Evolutionary conservation across 2,113 vertebrate genomes (phyloP).

Genomic region (Vimba vimba): DNA sequence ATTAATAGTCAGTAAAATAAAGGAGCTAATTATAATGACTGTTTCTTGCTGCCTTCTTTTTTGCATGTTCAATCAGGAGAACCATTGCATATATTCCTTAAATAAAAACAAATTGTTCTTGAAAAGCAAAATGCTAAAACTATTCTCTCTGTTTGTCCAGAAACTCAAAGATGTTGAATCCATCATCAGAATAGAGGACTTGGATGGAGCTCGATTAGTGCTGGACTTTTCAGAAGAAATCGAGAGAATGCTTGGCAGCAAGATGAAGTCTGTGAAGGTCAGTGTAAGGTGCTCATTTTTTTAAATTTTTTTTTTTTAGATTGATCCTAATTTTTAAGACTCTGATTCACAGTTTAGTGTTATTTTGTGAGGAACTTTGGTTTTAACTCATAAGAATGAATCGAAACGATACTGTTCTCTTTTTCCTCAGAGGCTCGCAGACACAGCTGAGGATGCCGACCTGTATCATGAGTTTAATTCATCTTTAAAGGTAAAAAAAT

Average conservation of each 20-base stretch:
- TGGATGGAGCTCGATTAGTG: constrained; percentile 85
- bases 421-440: constrained; percentile 83
- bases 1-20: too few species aligned
- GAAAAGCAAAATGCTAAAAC: not conserved
- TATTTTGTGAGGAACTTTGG: not conserved
- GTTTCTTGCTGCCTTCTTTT: not conserved
- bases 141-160: constrained; percentile 64
- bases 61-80: not conserved
- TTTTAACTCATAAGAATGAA: not conserved
- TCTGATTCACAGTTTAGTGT: not conserved
- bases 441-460: constrained; percentile 93
- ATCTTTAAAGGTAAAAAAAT: constrained; percentile 80
- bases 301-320: not conserved
- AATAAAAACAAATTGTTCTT: not conserved
- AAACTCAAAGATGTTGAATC: constrained; percentile 94
- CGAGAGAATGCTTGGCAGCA: constrained; percentile 90
- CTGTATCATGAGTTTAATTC: constrained; percentile 91
- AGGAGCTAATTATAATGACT: not conserved
- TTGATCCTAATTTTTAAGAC: not conserved
- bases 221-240: constrained; percentile 91
- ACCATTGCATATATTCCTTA: not conserved
- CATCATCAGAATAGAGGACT: constrained; percentile 85
- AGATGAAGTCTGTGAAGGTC: constrained; percentile 94
- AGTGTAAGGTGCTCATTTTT: constrained; percentile 4
- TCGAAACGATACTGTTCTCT: not conserved